Conservation (phyloP, 2,113 vertebrate genomes). For the Natator depressus region DNA sequence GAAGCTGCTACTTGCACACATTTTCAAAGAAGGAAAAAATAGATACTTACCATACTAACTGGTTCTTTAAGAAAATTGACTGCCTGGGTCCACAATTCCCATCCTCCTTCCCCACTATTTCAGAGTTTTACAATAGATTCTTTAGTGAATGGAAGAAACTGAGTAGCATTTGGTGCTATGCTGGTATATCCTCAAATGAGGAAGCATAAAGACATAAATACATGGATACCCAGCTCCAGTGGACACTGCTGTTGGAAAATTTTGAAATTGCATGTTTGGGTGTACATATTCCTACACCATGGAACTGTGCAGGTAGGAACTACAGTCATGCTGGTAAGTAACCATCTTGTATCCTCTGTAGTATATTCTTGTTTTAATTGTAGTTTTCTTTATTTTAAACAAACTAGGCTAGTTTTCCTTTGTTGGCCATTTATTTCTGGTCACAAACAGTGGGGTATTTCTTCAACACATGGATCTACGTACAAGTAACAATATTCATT, state of each 20-base stretch:
- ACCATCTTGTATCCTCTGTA: background rate
- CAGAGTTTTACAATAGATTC: background rate
- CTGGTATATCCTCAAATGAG: background rate
- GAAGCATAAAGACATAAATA: no score
- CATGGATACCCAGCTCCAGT: no score
- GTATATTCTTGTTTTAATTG: background rate
- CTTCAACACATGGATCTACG: no score
- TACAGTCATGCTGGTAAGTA: background rate
- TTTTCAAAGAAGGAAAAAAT: background rate
- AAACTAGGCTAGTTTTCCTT: background rate
- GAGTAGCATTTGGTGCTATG: background rate
- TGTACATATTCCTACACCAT: background rate
- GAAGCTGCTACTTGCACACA: background rate
- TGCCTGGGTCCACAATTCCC: background rate
- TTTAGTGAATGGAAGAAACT: background rate
- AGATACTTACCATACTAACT: background rate
- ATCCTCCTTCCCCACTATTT: background rate
- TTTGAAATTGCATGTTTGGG: background rate
- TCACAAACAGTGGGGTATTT: no score
- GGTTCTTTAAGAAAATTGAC: background rate
- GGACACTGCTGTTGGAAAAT: no score
- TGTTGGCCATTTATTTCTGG: no score
- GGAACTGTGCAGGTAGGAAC: background rate
- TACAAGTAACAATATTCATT: no score
- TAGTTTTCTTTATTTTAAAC: background rate